Conservation (phyloP, 1,140 invertebrate genomes). For the Drosophila nikananu region DNA sequence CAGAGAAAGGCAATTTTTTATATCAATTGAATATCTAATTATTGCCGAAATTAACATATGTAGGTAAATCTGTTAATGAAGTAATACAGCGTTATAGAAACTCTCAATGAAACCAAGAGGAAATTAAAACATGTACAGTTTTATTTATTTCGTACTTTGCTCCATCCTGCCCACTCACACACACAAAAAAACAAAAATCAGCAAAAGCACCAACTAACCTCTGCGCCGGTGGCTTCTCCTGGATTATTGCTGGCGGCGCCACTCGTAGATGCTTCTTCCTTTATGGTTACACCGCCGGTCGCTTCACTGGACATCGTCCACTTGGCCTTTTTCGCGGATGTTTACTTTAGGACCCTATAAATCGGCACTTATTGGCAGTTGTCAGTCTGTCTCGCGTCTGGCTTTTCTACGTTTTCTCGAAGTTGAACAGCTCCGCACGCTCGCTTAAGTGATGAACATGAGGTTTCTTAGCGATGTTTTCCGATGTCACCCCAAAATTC, state of each 20-base stretch:
- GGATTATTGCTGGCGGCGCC: conserved; percentile 17
- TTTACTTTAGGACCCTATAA: neutral
- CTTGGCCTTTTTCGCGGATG: neutral
- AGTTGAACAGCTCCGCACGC: neutral
- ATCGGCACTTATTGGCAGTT: neutral
- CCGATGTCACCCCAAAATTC: too few relatives aligned
- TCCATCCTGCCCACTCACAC: neutral
- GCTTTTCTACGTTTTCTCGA: too few relatives aligned
- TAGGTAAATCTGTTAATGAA: too few relatives aligned
- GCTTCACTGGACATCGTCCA: conserved; percentile 53
- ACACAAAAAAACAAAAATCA: neutral
- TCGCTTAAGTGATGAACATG: too few relatives aligned
- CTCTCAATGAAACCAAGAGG: neutral
- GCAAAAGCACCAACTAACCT: conserved; percentile 39
- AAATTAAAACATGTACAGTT: conserved; percentile 7
- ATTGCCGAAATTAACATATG: too few relatives aligned
- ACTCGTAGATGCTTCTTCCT: conserved; percentile 42
- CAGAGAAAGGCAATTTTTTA: too few relatives aligned
- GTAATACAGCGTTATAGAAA: neutral
- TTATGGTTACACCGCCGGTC: conserved; percentile 41
- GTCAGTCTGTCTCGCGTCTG: neutral
- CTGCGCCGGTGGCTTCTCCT: conserved; percentile 21
- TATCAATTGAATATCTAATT: too few relatives aligned
- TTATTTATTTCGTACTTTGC: neutral
- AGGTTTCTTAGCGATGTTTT: too few relatives aligned